A percentile compares a stretch with the other conserved stretches of the same genome.
Evolutionary conservation across 2,888 invertebrate species (phyloP).

Genomic region (Hartigia nigra): DNA sequence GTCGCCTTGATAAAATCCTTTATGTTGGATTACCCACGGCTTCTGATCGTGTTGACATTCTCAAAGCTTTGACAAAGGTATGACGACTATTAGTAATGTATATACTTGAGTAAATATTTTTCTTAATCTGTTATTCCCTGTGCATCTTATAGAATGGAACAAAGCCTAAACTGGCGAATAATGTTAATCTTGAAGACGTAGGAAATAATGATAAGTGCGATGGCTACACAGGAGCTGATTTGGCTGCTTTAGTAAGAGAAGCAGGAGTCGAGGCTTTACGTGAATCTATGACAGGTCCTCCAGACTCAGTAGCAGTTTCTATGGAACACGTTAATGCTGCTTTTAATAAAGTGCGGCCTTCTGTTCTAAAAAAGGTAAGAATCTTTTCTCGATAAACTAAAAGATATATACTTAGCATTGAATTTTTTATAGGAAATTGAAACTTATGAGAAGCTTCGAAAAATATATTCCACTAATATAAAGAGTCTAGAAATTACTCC

Average conservation of each 20-base stretch:
- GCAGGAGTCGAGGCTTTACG: constrained; percentile 85
- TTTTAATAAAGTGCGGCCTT: constrained; percentile 84
- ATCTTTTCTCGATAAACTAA: background rate
- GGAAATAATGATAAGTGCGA: constrained; percentile 76
- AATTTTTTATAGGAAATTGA: constrained; percentile 72
- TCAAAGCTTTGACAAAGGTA: constrained; percentile 89
- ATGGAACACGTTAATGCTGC: constrained; percentile 83
- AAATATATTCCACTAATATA: constrained; percentile 72
- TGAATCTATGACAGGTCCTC: constrained; percentile 75
- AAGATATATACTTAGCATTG: constrained; percentile 9
- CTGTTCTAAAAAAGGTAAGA: constrained; percentile 80
- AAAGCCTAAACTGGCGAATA: constrained; percentile 78
- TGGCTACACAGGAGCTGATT: constrained; percentile 93
- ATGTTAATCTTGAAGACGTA: constrained; percentile 80
- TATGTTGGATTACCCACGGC: constrained; percentile 89
- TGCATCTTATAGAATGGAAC: constrained; percentile 76
- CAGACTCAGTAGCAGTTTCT: constrained; percentile 66
- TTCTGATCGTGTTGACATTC: constrained; percentile 86
- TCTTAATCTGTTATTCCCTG: background rate
- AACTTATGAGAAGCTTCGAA: constrained; percentile 80
- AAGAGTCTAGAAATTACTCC: constrained; percentile 70
- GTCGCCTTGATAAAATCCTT: constrained; percentile 89
- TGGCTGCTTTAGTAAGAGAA: constrained; percentile 89
- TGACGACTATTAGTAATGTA: background rate
- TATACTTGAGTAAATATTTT: background rate